A percentile compares a stretch with the other conserved stretches of the same genome.
Evolutionary conservation across 2,888 invertebrate genomes (phyloP).

Genomic region (Tortricodes alternella): DNA sequence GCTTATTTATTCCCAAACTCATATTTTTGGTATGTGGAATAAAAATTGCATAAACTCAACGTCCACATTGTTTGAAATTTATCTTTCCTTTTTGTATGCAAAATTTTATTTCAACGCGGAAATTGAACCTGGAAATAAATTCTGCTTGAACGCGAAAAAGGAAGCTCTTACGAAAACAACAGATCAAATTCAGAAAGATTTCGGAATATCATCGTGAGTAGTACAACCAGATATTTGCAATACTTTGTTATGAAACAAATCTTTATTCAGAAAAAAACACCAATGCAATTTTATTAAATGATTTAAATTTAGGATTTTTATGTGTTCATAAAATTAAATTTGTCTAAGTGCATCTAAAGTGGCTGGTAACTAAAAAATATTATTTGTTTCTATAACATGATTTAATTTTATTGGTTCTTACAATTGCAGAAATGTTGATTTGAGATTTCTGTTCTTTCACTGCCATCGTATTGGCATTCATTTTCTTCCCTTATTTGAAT

Average conservation of each 20-base stretch:
- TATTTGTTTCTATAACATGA: no score
- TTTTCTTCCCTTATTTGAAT: no score
- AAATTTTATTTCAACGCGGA: constrained; percentile 20
- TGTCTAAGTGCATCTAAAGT: no score
- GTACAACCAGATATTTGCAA: background rate
- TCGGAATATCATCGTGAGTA: background rate
- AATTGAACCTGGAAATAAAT: constrained; percentile 26
- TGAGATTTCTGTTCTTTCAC: no score
- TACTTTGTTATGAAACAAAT: background rate
- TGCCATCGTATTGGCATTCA: no score
- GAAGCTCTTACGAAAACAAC: constrained; percentile 13
- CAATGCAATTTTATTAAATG: background rate
- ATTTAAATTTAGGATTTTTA: no score
- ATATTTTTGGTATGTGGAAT: background rate
- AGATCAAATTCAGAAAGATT: constrained; percentile 6
- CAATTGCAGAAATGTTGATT: no score
- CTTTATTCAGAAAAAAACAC: background rate
- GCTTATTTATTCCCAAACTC: background rate
- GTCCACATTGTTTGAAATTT: constrained; percentile 20
- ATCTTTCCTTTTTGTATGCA: constrained; percentile 17
- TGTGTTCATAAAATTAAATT: no score
- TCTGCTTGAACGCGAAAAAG: constrained; percentile 11
- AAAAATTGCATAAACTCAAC: constrained; percentile 14
- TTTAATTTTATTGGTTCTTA: no score
- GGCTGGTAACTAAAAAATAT: no score